Conservation (phyloP, 92 coral and sea anemone species). For the Actinernus sp. region DNA sequence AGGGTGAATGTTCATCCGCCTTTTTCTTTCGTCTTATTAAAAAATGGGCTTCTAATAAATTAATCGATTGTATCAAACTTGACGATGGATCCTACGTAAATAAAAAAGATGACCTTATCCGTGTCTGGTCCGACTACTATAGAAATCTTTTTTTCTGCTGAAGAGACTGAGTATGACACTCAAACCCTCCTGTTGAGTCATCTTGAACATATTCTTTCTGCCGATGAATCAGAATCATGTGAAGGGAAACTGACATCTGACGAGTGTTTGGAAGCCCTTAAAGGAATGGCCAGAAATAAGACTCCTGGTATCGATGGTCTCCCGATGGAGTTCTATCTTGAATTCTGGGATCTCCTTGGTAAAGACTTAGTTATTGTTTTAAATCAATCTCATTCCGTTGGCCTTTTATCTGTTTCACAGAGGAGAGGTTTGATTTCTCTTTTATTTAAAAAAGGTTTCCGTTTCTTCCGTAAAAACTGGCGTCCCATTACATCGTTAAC, state of each 20-base stretch:
- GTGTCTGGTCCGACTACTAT: slow-evolving; percentile 14
- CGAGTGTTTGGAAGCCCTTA: slow-evolving; percentile 37
- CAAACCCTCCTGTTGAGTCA: slow-evolving; percentile 7
- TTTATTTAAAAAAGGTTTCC: slow-evolving; percentile 53
- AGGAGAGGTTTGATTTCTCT: slow-evolving; percentile 28
- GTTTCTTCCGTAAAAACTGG: slow-evolving; percentile 28
- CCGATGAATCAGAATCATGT: slow-evolving; percentile 3
- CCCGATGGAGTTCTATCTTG: slow-evolving; percentile 56
- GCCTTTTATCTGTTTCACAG: slow-evolving; percentile 21
- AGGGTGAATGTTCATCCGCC: slow-evolving; percentile 23
- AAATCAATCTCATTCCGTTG: slow-evolving; percentile 9
- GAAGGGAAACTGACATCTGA: slow-evolving; percentile 37
- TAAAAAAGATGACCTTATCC: not conserved
- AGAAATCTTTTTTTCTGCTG: not conserved
- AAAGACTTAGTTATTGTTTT: slow-evolving; percentile 41
- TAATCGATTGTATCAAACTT: slow-evolving; percentile 1
- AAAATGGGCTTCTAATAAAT: not conserved
- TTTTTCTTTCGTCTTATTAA: slow-evolving; percentile 6
- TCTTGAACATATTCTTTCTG: not conserved
- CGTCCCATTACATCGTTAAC: slow-evolving; percentile 44
- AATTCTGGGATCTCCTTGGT: slow-evolving; percentile 54
- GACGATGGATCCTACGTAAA: not conserved
- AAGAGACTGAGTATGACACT: not conserved
- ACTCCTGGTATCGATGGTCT: slow-evolving; percentile 70
- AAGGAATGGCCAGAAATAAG: slow-evolving; percentile 26